Conservation (phyloP, 2,797 vertebrate species). For the Scomberomorus guttatus region DNA sequence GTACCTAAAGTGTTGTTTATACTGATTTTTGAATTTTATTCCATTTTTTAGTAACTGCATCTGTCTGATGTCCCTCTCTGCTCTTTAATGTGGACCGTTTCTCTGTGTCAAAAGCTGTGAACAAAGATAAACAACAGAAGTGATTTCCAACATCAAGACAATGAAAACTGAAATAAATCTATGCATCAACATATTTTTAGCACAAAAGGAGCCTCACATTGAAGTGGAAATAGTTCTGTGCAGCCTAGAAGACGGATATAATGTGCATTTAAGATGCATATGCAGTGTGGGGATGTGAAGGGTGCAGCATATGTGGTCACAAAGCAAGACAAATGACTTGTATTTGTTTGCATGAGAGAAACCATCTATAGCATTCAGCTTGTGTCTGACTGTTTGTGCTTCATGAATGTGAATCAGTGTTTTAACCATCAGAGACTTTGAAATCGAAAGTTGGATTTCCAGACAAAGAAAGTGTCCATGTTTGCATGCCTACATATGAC, state of each 20-base stretch:
- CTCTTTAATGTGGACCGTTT: background rate
- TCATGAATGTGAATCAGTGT: conserved; percentile 31
- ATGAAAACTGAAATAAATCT: background rate
- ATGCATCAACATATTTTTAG: conserved; percentile 1
- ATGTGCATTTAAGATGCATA: conserved; percentile 19
- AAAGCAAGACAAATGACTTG: conserved; percentile 39
- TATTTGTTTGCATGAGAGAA: conserved; percentile 14
- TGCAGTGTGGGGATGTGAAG: too few species aligned
- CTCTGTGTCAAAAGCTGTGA: background rate
- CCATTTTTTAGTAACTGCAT: background rate
- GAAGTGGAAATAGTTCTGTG: background rate
- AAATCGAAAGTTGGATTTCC: background rate
- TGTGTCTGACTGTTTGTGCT: background rate
- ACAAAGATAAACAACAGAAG: conserved; percentile 6
- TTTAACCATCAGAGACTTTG: background rate
- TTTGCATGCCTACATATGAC: background rate
- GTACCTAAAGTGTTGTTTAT: too few species aligned
- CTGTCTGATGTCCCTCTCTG: background rate
- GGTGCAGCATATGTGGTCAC: background rate
- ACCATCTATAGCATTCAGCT: conserved; percentile 22
- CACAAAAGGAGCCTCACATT: background rate
- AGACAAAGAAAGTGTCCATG: conserved; percentile 12
- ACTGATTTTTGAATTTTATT: too few species aligned
- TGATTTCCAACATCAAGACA: conserved; percentile 12
- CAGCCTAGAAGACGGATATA: background rate